Evolutionary conservation across 2,888 invertebrate genomes (phyloP).

Genomic region (Spatulosminthurus flaviceps): DNA sequence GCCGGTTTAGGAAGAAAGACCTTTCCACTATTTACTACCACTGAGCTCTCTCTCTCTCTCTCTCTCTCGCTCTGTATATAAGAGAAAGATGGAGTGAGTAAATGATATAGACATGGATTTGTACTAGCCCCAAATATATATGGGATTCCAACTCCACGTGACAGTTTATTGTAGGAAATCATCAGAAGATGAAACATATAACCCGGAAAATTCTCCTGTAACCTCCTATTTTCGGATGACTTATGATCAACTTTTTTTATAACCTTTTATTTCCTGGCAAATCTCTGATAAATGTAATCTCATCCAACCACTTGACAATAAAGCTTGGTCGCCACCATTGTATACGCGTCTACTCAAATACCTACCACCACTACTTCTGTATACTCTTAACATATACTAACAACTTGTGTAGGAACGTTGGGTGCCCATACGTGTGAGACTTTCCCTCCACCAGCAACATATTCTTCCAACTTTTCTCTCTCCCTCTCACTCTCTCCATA

Average conservation of each 20-base stretch:
- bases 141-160: neutral
- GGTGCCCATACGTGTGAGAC: too few species aligned
- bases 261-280: slow-evolving; percentile 12
- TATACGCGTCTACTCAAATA: neutral
- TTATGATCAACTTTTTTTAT: slow-evolving; percentile 5
- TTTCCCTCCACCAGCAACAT: too few species aligned
- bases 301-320: slow-evolving; percentile 18
- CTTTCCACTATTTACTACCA: slow-evolving; percentile 10
- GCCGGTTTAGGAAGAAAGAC: neutral
- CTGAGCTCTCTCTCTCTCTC: too few species aligned
- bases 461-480: too few species aligned
- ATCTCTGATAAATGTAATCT: slow-evolving; percentile 14
- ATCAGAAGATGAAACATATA: slow-evolving; percentile 9
- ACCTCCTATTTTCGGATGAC: slow-evolving; percentile 23
- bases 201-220: slow-evolving; percentile 22
- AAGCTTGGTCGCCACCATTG: neutral
- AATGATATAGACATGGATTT: neutral
- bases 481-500: too few species aligned
- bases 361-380: too few species aligned
- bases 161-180: slow-evolving; percentile 23
- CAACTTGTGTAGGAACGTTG: too few species aligned
- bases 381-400: too few species aligned
- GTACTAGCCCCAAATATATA: neutral
- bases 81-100: neutral
- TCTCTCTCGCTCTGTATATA: too few species aligned